Conservation (phyloP, 2,888 invertebrate species). For the Ischnura elegans region DNA sequence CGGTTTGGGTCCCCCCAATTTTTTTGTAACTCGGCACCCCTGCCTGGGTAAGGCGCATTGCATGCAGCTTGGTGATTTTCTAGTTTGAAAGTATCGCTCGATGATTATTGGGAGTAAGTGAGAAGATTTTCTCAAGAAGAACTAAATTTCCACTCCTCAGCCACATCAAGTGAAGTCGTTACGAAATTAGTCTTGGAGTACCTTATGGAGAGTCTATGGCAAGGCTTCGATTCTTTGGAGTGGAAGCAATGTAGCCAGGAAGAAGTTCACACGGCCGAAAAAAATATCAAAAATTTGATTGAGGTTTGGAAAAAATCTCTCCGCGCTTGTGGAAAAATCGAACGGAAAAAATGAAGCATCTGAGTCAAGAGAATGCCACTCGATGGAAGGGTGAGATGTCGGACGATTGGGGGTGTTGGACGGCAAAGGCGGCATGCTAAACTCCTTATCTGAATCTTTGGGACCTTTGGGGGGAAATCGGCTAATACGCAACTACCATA, state of each 20-base stretch:
- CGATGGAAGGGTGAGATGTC: background rate
- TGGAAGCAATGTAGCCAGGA: background rate
- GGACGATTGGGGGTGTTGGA: background rate
- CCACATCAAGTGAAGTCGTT: too few species aligned
- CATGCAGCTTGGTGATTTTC: too few species aligned
- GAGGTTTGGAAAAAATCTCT: background rate
- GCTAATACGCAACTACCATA: conserved; percentile 45
- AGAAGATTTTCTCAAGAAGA: too few species aligned
- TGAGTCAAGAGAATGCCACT: background rate
- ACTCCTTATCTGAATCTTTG: conserved; percentile 51
- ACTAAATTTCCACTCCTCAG: too few species aligned
- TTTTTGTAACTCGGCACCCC: too few species aligned
- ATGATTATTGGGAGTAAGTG: too few species aligned
- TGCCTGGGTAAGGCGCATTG: too few species aligned
- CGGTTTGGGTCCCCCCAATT: too few species aligned
- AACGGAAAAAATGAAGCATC: background rate
- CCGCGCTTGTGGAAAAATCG: background rate
- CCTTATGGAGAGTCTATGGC: too few species aligned
- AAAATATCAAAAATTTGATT: background rate
- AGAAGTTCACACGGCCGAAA: background rate
- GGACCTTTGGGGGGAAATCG: conserved; percentile 39
- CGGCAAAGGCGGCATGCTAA: background rate
- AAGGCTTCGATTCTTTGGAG: too few species aligned
- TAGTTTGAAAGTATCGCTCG: too few species aligned
- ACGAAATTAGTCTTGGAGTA: too few species aligned